phyloP scores from a whole-genome alignment of 2,888 invertebrate genomes.

The Strigamia maritima region DNA sequence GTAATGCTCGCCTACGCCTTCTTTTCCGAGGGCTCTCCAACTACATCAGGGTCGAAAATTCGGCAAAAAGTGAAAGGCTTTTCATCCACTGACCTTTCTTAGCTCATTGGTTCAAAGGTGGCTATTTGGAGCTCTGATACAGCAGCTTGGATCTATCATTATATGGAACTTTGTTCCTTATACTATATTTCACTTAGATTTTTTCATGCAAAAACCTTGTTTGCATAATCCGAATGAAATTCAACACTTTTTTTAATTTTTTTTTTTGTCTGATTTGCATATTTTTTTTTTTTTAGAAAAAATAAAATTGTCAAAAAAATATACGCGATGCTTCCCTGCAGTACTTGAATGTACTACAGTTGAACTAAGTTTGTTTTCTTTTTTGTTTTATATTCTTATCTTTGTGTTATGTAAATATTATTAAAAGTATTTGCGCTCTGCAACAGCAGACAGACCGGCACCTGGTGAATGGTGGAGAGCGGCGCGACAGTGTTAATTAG shows the following conservation, averaged over 20 bases:
- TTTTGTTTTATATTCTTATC: background rate
- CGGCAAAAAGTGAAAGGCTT: background rate
- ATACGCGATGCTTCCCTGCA: background rate
- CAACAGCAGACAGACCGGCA: conserved; percentile 13
- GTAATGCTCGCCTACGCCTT: conserved; percentile 27
- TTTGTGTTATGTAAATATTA: conserved; percentile 13
- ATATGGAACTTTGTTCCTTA: background rate
- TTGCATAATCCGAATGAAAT: background rate
- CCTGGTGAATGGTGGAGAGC: background rate
- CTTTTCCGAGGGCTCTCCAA: conserved; percentile 15
- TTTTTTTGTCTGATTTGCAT: background rate
- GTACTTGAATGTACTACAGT: background rate
- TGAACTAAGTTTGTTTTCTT: background rate
- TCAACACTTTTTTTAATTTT: background rate
- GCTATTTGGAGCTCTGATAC: background rate
- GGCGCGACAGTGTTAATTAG: conserved; percentile 27
- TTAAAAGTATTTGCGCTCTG: background rate
- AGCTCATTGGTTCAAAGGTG: background rate
- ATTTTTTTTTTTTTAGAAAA: background rate
- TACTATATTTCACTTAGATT: background rate
- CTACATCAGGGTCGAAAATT: background rate
- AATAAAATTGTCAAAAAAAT: background rate
- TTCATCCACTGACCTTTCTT: conserved; percentile 24
- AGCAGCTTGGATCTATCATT: background rate
- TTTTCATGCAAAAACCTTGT: conserved; percentile 8